Conservation (phyloP, 1,140 invertebrate genomes). For the Elysia chlorotica region DNA sequence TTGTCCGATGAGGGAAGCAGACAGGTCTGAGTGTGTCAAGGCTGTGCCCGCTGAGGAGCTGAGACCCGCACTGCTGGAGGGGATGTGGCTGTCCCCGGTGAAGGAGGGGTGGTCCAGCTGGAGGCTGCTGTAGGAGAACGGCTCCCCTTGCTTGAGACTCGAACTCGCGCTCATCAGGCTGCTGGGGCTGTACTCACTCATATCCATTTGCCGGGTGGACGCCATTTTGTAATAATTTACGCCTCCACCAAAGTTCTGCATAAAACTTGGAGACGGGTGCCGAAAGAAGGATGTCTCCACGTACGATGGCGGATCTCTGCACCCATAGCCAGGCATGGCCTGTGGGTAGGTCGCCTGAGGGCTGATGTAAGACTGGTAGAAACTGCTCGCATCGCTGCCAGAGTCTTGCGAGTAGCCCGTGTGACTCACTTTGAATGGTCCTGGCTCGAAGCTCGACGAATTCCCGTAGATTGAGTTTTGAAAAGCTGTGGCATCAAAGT, state of each 20-base stretch:
- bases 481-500: slow-evolving; percentile 3
- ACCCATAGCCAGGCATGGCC: background rate
- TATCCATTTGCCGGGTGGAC: background rate
- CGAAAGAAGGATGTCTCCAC: background rate
- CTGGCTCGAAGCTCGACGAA: background rate
- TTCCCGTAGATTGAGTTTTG: background rate
- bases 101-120: background rate
- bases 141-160: too few relatives aligned
- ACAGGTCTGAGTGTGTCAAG: too few relatives aligned
- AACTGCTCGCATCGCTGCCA: background rate
- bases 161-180: background rate
- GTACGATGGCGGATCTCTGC: slow-evolving; percentile 1
- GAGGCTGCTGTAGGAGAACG: slow-evolving; percentile 9
- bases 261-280: background rate
- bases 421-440: background rate
- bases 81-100: background rate
- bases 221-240: slow-evolving; percentile 16
- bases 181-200: background rate
- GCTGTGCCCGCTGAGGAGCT: too few relatives aligned
- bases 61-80: background rate
- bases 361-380: too few relatives aligned
- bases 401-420: background rate
- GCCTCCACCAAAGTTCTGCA: too few relatives aligned
- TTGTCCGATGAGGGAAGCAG: background rate
- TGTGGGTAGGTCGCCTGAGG: background rate